These are phyloP conservation scores for Sesia apiformis DNA, from an alignment of 2,888 invertebrate genomes.

Conservation along the genomic window DNA sequence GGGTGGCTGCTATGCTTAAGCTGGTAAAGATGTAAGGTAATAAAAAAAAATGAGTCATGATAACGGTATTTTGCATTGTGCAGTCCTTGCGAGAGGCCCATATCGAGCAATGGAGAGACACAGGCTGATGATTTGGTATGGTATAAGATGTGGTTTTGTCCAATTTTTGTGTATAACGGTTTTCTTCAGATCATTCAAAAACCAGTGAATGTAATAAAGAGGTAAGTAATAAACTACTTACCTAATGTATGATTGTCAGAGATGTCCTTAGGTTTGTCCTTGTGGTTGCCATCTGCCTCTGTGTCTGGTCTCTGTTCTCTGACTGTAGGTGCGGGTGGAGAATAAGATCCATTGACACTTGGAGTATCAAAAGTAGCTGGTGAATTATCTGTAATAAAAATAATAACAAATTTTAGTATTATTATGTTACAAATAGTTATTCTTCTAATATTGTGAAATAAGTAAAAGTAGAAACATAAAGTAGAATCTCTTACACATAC, in stretches of 20 bases:
- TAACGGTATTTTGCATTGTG: too few relatives aligned
- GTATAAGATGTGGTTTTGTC: too few relatives aligned
- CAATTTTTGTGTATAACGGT: too few relatives aligned
- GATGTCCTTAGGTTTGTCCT: slow-evolving; percentile 37
- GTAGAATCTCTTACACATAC: background rate
- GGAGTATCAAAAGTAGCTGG: slow-evolving; percentile 97
- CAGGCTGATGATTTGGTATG: too few relatives aligned
- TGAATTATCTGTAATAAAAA: slow-evolving; percentile 76
- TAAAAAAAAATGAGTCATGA: too few relatives aligned
- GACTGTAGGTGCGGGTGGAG: slow-evolving; percentile 34
- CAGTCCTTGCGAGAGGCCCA: too few relatives aligned
- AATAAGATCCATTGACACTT: slow-evolving; percentile 55
- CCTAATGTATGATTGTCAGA: slow-evolving; percentile 59
- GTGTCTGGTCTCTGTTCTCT: slow-evolving; percentile 19
- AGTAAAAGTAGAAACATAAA: background rate
- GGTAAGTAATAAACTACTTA: slow-evolving; percentile 14
- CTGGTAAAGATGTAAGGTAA: too few relatives aligned
- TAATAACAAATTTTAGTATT: background rate
- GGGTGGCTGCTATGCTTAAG: too few relatives aligned
- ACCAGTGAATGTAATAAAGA: background rate
- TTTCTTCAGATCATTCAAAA: background rate
- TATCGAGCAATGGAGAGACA: too few relatives aligned
- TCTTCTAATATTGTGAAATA: too few relatives aligned
- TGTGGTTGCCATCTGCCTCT: slow-evolving; percentile 14
- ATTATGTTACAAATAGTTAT: too few relatives aligned